Evolutionary conservation across 23 tunicate species (phyloP), one percentile per base, ranked within the genome.

Genomic region (Clavelina lepadiformis): DNA sequence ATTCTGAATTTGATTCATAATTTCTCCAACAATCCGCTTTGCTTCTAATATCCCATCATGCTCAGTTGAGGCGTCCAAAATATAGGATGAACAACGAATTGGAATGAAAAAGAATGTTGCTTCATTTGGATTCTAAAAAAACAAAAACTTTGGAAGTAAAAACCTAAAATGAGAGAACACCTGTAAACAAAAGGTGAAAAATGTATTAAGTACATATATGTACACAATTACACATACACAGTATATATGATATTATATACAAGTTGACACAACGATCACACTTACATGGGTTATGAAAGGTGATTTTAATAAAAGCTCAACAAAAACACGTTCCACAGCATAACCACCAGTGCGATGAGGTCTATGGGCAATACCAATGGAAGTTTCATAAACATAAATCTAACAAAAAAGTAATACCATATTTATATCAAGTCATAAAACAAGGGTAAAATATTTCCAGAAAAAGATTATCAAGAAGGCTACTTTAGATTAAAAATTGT

Each of bases 61-160:
- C 68, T 81, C 97, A 5, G 68, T 63, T 13, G 83, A 29, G 5
- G 51, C 60, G 27, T 45, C 65, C 18, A 67, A 26, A 27, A 89
- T 75, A 44, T 80, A 89, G 2, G 87, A 81, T 1, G 97, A 73
- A 46, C 97, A 89, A 21, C 97, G 91, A 19, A 81, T 81, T n/a
- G 97, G 97, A 27, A 89, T 70, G 58, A 89, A 89, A 49, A 75
- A 89, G 75, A 81, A 75, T 1, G 89, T 75, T 13, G 97, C 97
- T 37, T 60, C 78, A 5, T 74, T 69, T 25, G 88, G 80, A 31
- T 62, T 36, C 88, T 78, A 44, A 44, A 44, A 11, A n/a, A 7
- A 7, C 22, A 53, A 53, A 53, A 53, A 53, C 18, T 53, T 22
- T n/a, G 11, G 49, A 11, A 41, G 49, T 41, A 41, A 41, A 41